Evolutionary conservation across 1,140 invertebrate species (phyloP).

Genomic region (Octopus bimaculoides): DNA sequence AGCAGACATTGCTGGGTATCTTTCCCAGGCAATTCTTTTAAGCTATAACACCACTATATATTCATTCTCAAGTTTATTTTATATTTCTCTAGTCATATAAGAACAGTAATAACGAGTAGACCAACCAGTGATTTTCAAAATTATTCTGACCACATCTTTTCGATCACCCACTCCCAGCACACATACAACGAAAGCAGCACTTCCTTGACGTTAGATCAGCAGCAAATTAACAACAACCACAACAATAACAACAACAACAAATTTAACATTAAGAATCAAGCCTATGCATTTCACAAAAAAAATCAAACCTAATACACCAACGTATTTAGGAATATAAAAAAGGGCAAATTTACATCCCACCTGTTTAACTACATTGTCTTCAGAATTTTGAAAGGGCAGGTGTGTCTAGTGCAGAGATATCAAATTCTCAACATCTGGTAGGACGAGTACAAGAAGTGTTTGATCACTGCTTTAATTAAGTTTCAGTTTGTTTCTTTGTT

Average conservation of each 20-base stretch:
- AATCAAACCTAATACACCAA: neutral
- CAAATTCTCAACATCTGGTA: neutral
- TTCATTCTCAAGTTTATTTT: too few species aligned
- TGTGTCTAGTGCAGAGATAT: neutral
- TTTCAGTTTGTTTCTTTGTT: neutral
- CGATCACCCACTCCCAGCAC: too few species aligned
- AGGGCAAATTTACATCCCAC: slow-evolving; percentile 1
- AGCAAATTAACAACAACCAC: too few species aligned
- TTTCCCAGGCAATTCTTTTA: too few species aligned
- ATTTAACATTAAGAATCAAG: slow-evolving; percentile 2
- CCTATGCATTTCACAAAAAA: neutral
- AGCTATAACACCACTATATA: too few species aligned
- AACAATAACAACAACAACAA: neutral
- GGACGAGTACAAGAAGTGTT: neutral
- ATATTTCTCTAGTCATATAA: too few species aligned
- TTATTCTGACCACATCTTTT: too few species aligned
- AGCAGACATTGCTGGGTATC: too few species aligned
- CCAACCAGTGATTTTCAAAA: too few species aligned
- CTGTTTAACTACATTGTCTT: neutral
- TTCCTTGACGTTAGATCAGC: too few species aligned
- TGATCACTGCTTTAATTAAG: neutral
- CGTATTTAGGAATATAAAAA: neutral
- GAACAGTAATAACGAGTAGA: too few species aligned
- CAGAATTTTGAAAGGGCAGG: neutral
- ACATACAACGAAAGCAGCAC: too few species aligned